Base-by-base conservation (phyloP, 53 echinoderm and acorn worm genomes). In the Antedon mediterranea region DNA sequence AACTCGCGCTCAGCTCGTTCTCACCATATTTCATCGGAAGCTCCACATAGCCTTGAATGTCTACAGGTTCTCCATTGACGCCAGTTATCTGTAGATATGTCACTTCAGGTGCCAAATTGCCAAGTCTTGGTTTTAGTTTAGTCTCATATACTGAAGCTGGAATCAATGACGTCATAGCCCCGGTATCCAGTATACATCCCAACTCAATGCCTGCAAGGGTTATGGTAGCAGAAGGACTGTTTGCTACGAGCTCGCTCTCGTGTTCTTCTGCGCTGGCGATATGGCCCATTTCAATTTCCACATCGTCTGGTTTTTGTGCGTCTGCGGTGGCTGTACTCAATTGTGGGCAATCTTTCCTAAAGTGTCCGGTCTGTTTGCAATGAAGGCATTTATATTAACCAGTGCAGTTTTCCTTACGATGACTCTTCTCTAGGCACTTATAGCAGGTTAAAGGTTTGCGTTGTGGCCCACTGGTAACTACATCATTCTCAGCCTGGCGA, bases 281-380 rank as follows among this genome's bases (percentile, higher is more conserved):
- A 37, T 11, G 4, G 4, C 37, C 37, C 11, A 37, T 37, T 6
- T 6, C 6, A 37, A 11, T 37, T 11, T 6, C 4, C 4, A n/a
- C n/a, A n/a, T n/a, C n/a, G n/a, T n/a, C n/a, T n/a, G n/a, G n/a
- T n/a, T n/a, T 37, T 11, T 37, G 37, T 37, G 11, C 37, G 37
- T n/a, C n/a, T n/a, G 4, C 37, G 37, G 37, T 11, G 37, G 11
- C 37, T 11, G 37, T n/a, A n/a, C n/a, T 4, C 37, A 37, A 37
- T 6, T 73, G n/a, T 6, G 86, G 81, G 70, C 81, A 81, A 26
- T 43, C 29, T 28, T 6, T 30, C 2, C 26, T 71, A 32, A 81
- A 81, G 7, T 85, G 86, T 26, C 81, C 86, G 26, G 2, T 32
- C 76, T 76, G 30, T 29, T 29, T 30, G 76, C 76, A 76, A 4